Evolutionary conservation across 1,140 invertebrate species (phyloP), one percentile per base, ranked within the genome.

Genomic region (Cotesia chilonis): DNA sequence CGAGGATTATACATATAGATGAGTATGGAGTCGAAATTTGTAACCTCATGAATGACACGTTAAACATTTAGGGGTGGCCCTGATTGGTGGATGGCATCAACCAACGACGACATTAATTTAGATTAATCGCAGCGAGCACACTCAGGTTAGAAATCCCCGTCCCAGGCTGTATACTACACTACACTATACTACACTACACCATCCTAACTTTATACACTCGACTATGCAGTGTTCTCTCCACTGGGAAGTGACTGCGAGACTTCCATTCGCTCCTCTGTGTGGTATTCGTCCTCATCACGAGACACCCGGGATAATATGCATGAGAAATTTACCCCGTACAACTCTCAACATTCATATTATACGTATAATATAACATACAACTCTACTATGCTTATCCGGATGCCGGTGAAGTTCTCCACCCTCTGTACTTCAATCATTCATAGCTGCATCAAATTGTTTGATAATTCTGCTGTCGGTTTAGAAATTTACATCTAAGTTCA

Each of bases 91-190:
- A 67, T 69, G 67, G 71, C 71, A 77, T 74, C 70, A 78, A 71
- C 61, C 47, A 63, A 28, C 67, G 68, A 71, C 77, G 74, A 72
- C 79, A 77, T 82, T 83, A 81, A 81, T 83, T 82, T 79, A 79
- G 77, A 82, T 81, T 81, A 83, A 81, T 82, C 78, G 78, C 54
- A 60, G 37, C 36, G 41, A 59, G 7, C 63, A 67, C 12, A 52
- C 54, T 66, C 55, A 14, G 51, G 35, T 47, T 70, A 36, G 47
- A 7, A 10, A 47, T 5, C 41, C 41, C 41, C 4, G 2, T 7
- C 41, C 41, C 41, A 5, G 6, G 0, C 5, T 47, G 6, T 47
- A 10, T 47, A 10, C 5, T 47, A 10, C 10, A 47, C 41, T 47
- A 47, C 10, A 47, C 41, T n/a, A 52, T 52, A n/a, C 51, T n/a